Base-by-base conservation (phyloP, 2,797 vertebrate genomes). In the Clangula hyemalis region DNA sequence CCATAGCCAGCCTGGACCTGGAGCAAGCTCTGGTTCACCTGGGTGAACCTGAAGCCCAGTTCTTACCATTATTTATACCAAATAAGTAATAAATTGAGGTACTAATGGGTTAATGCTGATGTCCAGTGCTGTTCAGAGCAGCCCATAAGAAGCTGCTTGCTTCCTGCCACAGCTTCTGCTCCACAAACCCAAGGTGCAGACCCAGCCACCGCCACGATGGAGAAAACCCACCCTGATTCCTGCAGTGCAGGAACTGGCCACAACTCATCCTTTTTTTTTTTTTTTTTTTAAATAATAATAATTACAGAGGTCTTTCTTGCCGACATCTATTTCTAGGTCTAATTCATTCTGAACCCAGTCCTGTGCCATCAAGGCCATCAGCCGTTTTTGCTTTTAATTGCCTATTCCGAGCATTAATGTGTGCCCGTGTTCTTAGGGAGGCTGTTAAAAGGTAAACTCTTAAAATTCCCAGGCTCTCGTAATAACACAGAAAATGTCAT, bases 361-460 rank as follows among this genome's bases (percentile, higher is more conserved):
- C 76, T 70, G 49, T 68, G 54, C 53, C 71, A 58, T n/a, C 0
- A 3, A 89, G 18, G 7, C 45, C 71, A 45, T 70, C 51, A 90
- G 45, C 24, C 61, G 18, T 90, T 90, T 90, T 58, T 71, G 18
- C 60, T 77, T 71, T 89, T 93, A 93, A 85, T 89, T 90, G 61
- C 78, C 57, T 69, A 2, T 73, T 89, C 41, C 7, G 4, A 32
- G 49, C 56, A 90, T 61, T 89, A 89, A 66, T 56, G 24, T 82
- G 24, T 89, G 86, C 68, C 81, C 49, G 11, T 76, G 47, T 78
- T 89, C 93, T 94, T 89, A 61, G 18, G 68, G 47, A 95, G 30
- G 6, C 81, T 94, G 88, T 94, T 90, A 90, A 93, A 94, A 93
- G 61, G 83, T 16, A 91, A 84, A 75, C 51, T 92, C 76, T 89